Evolutionary conservation across 1,140 invertebrate species (phyloP).

Genomic region (Macrocentrus cingulum): DNA sequence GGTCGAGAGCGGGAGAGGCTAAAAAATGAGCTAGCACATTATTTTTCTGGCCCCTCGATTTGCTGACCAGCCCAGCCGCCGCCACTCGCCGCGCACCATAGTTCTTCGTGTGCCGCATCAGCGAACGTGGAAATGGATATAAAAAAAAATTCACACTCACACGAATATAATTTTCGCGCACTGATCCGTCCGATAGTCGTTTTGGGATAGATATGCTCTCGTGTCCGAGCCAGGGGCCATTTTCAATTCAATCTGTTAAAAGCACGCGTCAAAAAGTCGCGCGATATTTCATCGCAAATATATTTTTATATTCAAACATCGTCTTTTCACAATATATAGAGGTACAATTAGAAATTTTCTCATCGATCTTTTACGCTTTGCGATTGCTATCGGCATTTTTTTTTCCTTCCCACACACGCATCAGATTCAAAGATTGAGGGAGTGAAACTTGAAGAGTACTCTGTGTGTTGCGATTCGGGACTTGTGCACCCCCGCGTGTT

Average conservation of each 20-base stretch:
- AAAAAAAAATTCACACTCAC: conserved; percentile 23
- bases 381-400: no score
- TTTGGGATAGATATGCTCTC: conserved; percentile 29
- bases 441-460: neutral
- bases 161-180: conserved; percentile 19
- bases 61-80: conserved; percentile 34
- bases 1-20: conserved; percentile 22
- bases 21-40: conserved; percentile 54
- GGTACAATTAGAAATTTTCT: no score
- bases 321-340: no score
- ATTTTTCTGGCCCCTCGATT: conserved; percentile 42
- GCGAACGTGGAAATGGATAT: conserved; percentile 33
- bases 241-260: conserved; percentile 36
- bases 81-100: conserved; percentile 9
- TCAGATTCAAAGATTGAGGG: no score
- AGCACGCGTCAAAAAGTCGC: conserved; percentile 34
- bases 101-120: conserved; percentile 29
- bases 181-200: conserved; percentile 22
- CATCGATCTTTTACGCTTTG: no score
- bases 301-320: conserved; percentile 8
- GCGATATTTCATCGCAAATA: conserved; percentile 32
- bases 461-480: conserved; percentile 23
- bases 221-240: conserved; percentile 31
- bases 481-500: neutral
- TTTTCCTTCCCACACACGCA: no score